phyloP scores from a whole-genome alignment of 1,140 invertebrate species.

The Pteromalus puparum region DNA sequence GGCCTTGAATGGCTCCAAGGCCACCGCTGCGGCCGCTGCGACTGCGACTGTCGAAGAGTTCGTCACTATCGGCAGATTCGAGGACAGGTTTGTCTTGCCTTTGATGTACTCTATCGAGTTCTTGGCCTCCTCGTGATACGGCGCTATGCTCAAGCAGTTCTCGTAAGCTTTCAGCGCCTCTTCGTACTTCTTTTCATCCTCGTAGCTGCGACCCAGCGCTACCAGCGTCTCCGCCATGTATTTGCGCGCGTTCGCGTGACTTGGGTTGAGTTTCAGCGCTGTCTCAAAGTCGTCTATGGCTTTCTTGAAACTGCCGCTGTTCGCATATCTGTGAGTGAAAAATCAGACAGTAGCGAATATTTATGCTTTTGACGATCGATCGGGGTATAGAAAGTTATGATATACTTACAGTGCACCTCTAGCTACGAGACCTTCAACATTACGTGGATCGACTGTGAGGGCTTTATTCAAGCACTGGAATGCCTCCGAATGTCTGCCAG shows the following conservation, averaged over 20 bases:
- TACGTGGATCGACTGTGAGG: slow-evolving; percentile 91
- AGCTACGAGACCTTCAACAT: slow-evolving; percentile 95
- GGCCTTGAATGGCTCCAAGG: slow-evolving; percentile 69
- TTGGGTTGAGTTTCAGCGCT: slow-evolving; percentile 90
- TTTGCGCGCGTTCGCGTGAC: slow-evolving; percentile 94
- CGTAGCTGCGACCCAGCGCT: slow-evolving; percentile 88
- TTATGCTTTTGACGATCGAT: not conserved
- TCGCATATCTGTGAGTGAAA: slow-evolving; percentile 83
- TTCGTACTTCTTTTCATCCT: slow-evolving; percentile 89
- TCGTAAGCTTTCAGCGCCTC: slow-evolving; percentile 90
- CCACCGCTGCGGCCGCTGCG: slow-evolving; percentile 55
- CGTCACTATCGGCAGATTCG: slow-evolving; percentile 48
- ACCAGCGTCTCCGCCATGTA: slow-evolving; percentile 95
- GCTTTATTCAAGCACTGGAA: slow-evolving; percentile 97
- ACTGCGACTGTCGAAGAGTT: not conserved
- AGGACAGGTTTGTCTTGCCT: slow-evolving; percentile 75
- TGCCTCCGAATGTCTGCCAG: slow-evolving; percentile 91
- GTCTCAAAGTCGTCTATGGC: slow-evolving; percentile 96
- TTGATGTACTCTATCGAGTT: slow-evolving; percentile 87
- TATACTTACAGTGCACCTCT: slow-evolving; percentile 88
- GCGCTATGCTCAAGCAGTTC: slow-evolving; percentile 86
- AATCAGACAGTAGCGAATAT: not conserved
- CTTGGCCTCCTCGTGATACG: slow-evolving; percentile 89
- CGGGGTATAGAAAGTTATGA: not conserved
- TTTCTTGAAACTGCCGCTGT: slow-evolving; percentile 93